Conservation (phyloP, 1,140 invertebrate genomes). For the Antheraea mylitta region DNA sequence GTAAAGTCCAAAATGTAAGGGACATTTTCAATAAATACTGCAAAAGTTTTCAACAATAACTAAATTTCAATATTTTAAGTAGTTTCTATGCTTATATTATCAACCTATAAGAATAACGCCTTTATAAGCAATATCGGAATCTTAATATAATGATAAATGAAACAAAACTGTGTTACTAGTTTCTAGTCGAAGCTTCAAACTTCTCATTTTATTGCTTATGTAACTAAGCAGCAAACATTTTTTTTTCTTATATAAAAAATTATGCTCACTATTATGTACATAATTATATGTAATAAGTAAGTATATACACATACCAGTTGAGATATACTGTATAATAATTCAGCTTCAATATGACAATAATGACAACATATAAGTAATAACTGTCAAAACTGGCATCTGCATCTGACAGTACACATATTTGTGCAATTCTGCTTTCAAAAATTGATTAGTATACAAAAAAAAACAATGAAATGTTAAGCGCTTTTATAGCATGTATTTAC, state of each 20-base stretch:
- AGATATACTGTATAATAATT: neutral
- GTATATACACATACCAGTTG: slow-evolving; percentile 21
- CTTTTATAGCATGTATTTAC: slow-evolving; percentile 51
- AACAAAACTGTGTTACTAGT: slow-evolving; percentile 45
- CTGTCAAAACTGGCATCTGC: neutral
- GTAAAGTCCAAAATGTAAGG: too few species aligned
- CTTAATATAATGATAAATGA: slow-evolving; percentile 11
- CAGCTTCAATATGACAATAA: neutral
- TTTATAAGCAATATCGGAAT: neutral
- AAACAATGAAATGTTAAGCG: slow-evolving; percentile 37
- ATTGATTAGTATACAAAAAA: slow-evolving; percentile 1
- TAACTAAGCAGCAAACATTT: slow-evolving; percentile 53
- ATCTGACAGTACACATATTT: too few species aligned
- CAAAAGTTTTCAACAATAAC: too few species aligned
- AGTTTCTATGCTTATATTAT: too few species aligned
- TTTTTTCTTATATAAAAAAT: slow-evolving; percentile 54
- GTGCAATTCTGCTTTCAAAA: neutral
- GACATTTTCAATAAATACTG: too few species aligned
- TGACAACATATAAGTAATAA: slow-evolving; percentile 16
- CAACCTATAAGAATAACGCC: neutral
- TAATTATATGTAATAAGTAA: slow-evolving; percentile 31
- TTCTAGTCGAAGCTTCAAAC: slow-evolving; percentile 56
- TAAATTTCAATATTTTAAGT: too few species aligned
- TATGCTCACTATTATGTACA: slow-evolving; percentile 50
- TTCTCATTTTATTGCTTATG: slow-evolving; percentile 33